Base-by-base conservation (phyloP, 2,888 invertebrate species). In the Cecidostiba fungosa region DNA sequence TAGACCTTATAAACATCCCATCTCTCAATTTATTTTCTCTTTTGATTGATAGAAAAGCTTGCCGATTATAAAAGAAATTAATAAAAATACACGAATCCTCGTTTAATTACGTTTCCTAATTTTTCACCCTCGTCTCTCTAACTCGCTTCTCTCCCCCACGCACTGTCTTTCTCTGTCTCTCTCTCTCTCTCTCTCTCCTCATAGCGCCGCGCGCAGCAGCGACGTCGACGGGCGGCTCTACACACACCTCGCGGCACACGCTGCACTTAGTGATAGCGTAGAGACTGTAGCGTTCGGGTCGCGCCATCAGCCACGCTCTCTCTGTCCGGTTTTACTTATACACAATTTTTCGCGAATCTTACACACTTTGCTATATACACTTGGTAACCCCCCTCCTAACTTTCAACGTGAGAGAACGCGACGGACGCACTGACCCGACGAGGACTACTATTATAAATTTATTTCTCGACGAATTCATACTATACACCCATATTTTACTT, bases 181-280 rank as follows among this genome's bases (percentile, higher is more conserved):
- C 32, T 26, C 69, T 39, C 29, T 69, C 50, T n/a, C 69, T 23
- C 69, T 47, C 77, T 36, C 8, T 23, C 91, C 90, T 90, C 91
- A 90, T 90, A 90, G 90, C 89, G 89, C 84, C 88, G 85, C 78
- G 54, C 73, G 50, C 69, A 39, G 32, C 36, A 29, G n/a, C 50
- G 36, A 47, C 43, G 54, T 54, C 32, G 87, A 87, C 86, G 81
- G 14, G 85, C 62, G 36, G 73, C 59, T n/a, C 29, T 74, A 72
- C 73, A 81, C 70, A 83, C 73, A 80, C 74, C 82, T 79, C 89
- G 89, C 89, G 88, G 89, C 88, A 87, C 73, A 66, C 82, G 87
- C 89, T 89, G 92, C 80, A 80, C 91, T 93, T 92, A 93, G 92
- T 92, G 92, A 92, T 92, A 93, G 91, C 92, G 92, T 91, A 91